Base-by-base conservation (phyloP, 1,140 invertebrate genomes). In the Centruroides sculpturatus region DNA sequence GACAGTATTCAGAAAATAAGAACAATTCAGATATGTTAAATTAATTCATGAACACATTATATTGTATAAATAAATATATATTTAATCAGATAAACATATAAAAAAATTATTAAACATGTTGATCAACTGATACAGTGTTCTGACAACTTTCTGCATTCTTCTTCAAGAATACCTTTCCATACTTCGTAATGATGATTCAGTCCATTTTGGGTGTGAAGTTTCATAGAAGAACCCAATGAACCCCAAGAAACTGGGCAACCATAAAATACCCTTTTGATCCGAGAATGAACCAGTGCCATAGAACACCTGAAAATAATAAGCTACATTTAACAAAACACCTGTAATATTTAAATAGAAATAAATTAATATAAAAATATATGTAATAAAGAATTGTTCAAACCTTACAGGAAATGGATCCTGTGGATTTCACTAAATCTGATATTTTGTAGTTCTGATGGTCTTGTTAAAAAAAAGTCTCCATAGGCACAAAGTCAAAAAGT, bases 101-200 rank as follows among this genome's bases (percentile, higher is more conserved):
- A 41, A 41, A 41, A 6, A 6, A 41, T 41, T 41, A 6, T 41
- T 41, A 41, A 41, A 41, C 0, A 3, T 41, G 8, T 41, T 41
- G n/a, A 41, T 41, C 41, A 41, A 41, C 41, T 41, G 41, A 41
- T 41, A 41, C 0, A 2, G 5, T 41, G 41, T 41, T 41, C 5
- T 41, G 8, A 41, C 8, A 59, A 13, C 5, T 53, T 52, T 58
- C 5, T 8, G 47, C 66, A 67, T 49, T 66, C 41, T 7, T 59
- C 46, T 56, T 59, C 51, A 35, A 61, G 46, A n/a, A 68, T 51
- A 1, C 73, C 74, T 54, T 69, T 71, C 74, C 80, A 86, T 3
- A 93, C 92, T 74, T 87, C 82, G 78, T 87, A 98, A 70, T 85
- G 85, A 78, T 98, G 93, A 77, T 98, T 98, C 23, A 97, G 77